Conservation (phyloP, 2,888 invertebrate genomes). For the Lithosia quadra region DNA sequence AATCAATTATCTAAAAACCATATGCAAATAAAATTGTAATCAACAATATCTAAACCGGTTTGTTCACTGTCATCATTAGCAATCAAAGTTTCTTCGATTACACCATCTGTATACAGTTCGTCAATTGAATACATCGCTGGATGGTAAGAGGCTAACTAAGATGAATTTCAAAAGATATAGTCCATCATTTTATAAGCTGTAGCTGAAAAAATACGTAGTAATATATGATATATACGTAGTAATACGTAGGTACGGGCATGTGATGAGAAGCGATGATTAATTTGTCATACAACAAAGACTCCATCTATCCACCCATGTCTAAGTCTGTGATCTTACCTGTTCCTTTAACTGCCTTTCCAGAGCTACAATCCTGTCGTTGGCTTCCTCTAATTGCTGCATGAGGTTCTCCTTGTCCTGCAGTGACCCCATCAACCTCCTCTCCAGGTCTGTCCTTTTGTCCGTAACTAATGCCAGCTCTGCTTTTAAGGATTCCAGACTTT, state of each 20-base stretch:
- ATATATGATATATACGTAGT: too few species aligned
- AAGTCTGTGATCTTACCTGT: conserved; percentile 86
- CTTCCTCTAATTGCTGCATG: conserved; percentile 94
- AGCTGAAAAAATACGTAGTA: too few species aligned
- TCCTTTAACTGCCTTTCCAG: conserved; percentile 94
- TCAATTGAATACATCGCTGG: too few species aligned
- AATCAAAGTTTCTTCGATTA: not conserved
- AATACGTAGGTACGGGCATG: too few species aligned
- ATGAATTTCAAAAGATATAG: too few species aligned
- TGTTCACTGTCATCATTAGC: not conserved
- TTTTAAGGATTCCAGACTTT: conserved; percentile 94
- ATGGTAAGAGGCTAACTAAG: too few species aligned
- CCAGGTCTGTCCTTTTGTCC: conserved; percentile 94
- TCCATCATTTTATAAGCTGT: too few species aligned
- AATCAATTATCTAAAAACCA: not conserved
- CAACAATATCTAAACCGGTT: not conserved
- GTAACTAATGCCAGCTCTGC: conserved; percentile 95
- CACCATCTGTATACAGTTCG: not conserved
- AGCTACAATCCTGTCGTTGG: conserved; percentile 94
- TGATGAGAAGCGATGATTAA: too few species aligned
- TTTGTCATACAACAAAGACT: too few species aligned
- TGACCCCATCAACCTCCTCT: conserved; percentile 91
- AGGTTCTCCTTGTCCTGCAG: conserved; percentile 94
- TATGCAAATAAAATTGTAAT: not conserved
- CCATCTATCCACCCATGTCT: too few species aligned